These are phyloP conservation scores for Oasisia sp. DNA, from an alignment of 2,888 invertebrate genomes.

Conservation along the genomic window DNA sequence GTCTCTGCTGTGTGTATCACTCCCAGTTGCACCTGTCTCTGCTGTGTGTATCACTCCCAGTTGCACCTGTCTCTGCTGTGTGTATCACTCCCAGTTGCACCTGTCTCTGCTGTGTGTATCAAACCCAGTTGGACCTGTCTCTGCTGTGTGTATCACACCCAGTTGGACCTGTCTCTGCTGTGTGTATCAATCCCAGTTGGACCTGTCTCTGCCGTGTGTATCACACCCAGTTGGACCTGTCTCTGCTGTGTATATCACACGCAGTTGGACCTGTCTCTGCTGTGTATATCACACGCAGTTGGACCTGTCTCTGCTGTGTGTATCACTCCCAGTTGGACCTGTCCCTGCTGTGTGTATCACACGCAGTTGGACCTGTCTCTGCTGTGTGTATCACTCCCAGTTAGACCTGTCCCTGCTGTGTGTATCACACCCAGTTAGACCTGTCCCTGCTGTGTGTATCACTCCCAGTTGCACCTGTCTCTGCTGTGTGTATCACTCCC, in stretches of 20 bases:
- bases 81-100: neutral
- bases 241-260: neutral
- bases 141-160: neutral
- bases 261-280: neutral
- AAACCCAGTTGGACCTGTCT: neutral
- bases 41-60: neutral
- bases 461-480: neutral
- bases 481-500: neutral
- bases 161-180: neutral
- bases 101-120: neutral
- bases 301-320: neutral
- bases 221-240: neutral
- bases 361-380: neutral
- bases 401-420: neutral
- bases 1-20: neutral
- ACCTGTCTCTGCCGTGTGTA: neutral
- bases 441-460: neutral
- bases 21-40: neutral
- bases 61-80: neutral
- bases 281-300: neutral
- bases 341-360: neutral
- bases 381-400: neutral
- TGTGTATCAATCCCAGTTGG: neutral
- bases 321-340: neutral
- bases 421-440: neutral